Percentiles rank a stretch among this genome's conserved stretches.
phyloP scores from a whole-genome alignment of 2,888 invertebrate species.

The Calliscelio sp. region DNA sequence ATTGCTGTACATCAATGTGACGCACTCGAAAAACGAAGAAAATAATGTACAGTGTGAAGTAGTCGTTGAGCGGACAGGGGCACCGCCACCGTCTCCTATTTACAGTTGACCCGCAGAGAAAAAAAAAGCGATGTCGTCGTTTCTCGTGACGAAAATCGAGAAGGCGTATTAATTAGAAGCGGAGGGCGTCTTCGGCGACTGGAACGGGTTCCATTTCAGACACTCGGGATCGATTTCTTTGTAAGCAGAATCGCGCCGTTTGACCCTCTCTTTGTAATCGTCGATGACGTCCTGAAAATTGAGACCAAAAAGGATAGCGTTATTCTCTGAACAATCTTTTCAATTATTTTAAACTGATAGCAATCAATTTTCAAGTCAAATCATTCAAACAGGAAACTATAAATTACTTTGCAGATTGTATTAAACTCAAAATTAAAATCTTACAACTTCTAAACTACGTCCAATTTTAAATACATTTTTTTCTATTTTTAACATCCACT shows the following conservation, averaged over 20 bases:
- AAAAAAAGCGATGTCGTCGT: neutral
- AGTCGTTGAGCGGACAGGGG: neutral
- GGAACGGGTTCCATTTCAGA: slow-evolving; percentile 95
- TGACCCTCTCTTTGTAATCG: slow-evolving; percentile 94
- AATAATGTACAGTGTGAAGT: too few relatives aligned
- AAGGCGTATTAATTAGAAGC: slow-evolving; percentile 83
- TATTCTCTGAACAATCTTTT: too few relatives aligned
- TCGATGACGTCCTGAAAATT: slow-evolving; percentile 94
- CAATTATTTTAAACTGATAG: too few relatives aligned
- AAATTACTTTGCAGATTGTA: too few relatives aligned
- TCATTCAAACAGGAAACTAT: too few relatives aligned
- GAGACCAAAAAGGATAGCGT: slow-evolving; percentile 70
- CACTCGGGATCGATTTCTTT: slow-evolving; percentile 95
- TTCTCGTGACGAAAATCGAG: slow-evolving; percentile 43
- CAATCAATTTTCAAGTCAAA: too few relatives aligned
- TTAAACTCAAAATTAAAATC: too few relatives aligned
- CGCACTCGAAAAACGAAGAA: slow-evolving; percentile 12
- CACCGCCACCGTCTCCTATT: slow-evolving; percentile 18
- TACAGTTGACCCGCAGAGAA: slow-evolving; percentile 37
- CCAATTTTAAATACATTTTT: too few relatives aligned
- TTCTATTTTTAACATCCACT: too few relatives aligned
- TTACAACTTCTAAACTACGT: too few relatives aligned
- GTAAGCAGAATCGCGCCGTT: slow-evolving; percentile 91
- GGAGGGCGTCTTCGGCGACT: slow-evolving; percentile 88
- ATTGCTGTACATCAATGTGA: slow-evolving; percentile 48